Evolutionary conservation across 1,140 invertebrate species (phyloP).

Genomic region (Heliconius eleuchia): DNA sequence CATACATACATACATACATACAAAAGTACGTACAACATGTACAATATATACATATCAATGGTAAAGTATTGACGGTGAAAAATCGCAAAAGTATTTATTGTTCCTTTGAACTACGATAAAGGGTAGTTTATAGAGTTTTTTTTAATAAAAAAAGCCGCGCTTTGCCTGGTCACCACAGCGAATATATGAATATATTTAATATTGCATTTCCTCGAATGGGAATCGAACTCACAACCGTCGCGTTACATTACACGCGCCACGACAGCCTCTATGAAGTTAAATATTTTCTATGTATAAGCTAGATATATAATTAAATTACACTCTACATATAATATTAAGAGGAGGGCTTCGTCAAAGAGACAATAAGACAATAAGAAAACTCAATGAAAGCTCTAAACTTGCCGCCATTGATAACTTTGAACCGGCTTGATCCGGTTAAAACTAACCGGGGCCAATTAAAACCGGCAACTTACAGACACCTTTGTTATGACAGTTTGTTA

Average conservation of each 20-base stretch:
- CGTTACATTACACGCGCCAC: too few species aligned
- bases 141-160: too few species aligned
- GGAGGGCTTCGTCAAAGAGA: not conserved
- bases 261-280: too few species aligned
- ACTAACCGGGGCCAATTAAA: constrained; percentile 47
- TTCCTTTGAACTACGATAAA: too few species aligned
- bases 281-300: too few species aligned
- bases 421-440: constrained; percentile 44
- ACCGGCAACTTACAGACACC: constrained; percentile 35
- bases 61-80: not conserved
- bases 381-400: constrained; percentile 20
- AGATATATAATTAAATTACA: not conserved
- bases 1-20: not conserved
- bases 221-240: too few species aligned
- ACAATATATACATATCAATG: too few species aligned
- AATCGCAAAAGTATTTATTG: too few species aligned
- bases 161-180: too few species aligned
- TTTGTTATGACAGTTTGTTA: constrained; percentile 10
- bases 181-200: too few species aligned
- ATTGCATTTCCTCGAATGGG: too few species aligned
- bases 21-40: not conserved
- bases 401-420: constrained; percentile 29
- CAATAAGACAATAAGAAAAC: constrained; percentile 25
- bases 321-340: not conserved
- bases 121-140: too few species aligned